These are phyloP conservation scores for Aradophagus sp. DNA, from an alignment of 1,140 invertebrate species.

Conservation along the genomic window DNA sequence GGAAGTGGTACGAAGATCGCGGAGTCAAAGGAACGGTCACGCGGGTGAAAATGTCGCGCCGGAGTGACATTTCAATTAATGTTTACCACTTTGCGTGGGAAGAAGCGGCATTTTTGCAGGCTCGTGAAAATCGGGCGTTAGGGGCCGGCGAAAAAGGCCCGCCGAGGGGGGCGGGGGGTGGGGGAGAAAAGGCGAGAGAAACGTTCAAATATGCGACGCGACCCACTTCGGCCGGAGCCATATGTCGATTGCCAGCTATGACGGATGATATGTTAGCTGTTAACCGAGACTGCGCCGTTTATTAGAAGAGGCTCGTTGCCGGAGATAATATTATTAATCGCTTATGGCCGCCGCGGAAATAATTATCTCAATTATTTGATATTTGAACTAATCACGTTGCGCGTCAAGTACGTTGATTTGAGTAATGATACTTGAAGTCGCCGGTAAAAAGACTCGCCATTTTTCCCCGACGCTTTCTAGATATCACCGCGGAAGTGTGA, in stretches of 20 bases:
- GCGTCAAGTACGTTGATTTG: too few relatives aligned
- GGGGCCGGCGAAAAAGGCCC: constrained; percentile 14
- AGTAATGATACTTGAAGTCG: too few relatives aligned
- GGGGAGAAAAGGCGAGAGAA: constrained; percentile 24
- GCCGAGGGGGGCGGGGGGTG: constrained; percentile 8
- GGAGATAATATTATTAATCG: constrained; percentile 39
- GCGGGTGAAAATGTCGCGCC: constrained; percentile 68
- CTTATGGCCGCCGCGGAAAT: constrained; percentile 11
- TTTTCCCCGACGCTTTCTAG: too few relatives aligned
- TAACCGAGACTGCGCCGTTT: constrained; percentile 25
- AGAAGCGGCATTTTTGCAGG: constrained; percentile 43
- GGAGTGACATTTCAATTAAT: constrained; percentile 73
- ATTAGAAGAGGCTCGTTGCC: constrained; percentile 23
- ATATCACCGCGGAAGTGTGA: too few relatives aligned
- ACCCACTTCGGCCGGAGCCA: constrained; percentile 21
- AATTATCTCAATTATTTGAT: constrained; percentile 24
- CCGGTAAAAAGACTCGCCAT: too few relatives aligned
- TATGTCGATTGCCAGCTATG: constrained; percentile 34
- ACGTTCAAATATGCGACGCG: constrained; percentile 16
- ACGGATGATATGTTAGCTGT: constrained; percentile 39
- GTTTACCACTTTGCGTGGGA: constrained; percentile 67
- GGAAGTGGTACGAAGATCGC: constrained; percentile 63
- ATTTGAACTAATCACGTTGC: constrained; percentile 11
- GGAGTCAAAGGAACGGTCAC: constrained; percentile 40
- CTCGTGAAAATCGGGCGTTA: constrained; percentile 23